A percentile compares a stretch with the other conserved stretches of the same genome.
phyloP scores from a whole-genome alignment of 2,113 vertebrate species.

The Prolemur simus region DNA sequence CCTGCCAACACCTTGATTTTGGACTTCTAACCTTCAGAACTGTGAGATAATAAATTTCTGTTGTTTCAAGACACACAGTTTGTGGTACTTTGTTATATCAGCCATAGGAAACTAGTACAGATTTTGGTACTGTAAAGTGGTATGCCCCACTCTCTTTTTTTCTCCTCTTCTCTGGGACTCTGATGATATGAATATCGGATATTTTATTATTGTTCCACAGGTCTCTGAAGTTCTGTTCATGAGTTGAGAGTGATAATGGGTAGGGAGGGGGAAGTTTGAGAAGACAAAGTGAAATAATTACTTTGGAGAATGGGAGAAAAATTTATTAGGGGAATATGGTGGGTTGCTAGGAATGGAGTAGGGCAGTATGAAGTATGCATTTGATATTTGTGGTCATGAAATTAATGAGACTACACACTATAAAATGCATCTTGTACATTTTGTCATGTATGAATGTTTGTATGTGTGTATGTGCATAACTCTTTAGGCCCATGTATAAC shows the following conservation, averaged over 20 bases:
- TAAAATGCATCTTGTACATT: neutral
- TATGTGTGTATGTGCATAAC: neutral
- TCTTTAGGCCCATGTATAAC: neutral
- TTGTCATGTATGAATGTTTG: neutral
- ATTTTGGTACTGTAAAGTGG: neutral
- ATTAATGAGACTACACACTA: neutral
- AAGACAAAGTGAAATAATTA: neutral
- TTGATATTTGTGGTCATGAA: neutral
- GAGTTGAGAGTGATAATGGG: neutral
- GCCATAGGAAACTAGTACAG: neutral
- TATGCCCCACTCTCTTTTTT: neutral
- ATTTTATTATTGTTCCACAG: neutral
- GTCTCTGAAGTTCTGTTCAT: neutral
- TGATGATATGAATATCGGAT: neutral
- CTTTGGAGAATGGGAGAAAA: neutral
- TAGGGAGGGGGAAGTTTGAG: neutral
- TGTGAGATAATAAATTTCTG: neutral
- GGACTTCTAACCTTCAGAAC: neutral
- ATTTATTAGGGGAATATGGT: neutral
- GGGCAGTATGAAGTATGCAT: neutral
- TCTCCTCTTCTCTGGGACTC: neutral
- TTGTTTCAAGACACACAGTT: neutral
- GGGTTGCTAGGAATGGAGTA: neutral
- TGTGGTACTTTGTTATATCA: neutral
- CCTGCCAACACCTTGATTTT: neutral